Percentiles rank a stretch among this genome's conserved stretches.
Evolutionary conservation across 2,797 vertebrate species (phyloP).

Genomic region (Scolopax bukidnonensis): DNA sequence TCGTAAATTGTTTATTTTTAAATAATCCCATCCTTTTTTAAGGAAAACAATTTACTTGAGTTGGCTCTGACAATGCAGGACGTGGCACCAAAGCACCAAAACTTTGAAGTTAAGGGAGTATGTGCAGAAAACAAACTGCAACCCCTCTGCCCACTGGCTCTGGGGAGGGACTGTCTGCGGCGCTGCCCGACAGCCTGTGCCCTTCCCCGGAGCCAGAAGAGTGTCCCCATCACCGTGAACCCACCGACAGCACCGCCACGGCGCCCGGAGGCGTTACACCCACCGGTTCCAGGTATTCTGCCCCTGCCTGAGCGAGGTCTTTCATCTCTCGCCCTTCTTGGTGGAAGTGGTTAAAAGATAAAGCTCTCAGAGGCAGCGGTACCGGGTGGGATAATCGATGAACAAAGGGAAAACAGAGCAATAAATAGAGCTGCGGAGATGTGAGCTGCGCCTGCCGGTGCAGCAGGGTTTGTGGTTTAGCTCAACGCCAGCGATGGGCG

Average conservation of each 20-base stretch:
- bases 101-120: not conserved
- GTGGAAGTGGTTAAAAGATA: conserved; percentile 4
- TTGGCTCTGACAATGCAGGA: not conserved
- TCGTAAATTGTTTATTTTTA: not conserved
- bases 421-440: not conserved
- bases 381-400: not conserved
- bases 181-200: not conserved
- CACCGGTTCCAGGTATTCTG: not conserved
- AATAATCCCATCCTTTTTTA: not conserved
- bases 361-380: not conserved
- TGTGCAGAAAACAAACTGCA: not conserved
- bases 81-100: not conserved
- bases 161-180: not conserved
- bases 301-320: not conserved
- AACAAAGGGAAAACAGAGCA: not conserved
- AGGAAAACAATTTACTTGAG: not conserved
- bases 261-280: not conserved
- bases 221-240: fast-evolving
- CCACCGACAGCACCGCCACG: not conserved
- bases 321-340: not conserved
- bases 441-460: not conserved
- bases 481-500: fast-evolving
- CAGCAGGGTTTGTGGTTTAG: no score
- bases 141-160: fast-evolving
- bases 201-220: fast-evolving